These are phyloP conservation scores for Eudemis profundana DNA, from an alignment of 2,888 invertebrate species.

Conservation along the genomic window DNA sequence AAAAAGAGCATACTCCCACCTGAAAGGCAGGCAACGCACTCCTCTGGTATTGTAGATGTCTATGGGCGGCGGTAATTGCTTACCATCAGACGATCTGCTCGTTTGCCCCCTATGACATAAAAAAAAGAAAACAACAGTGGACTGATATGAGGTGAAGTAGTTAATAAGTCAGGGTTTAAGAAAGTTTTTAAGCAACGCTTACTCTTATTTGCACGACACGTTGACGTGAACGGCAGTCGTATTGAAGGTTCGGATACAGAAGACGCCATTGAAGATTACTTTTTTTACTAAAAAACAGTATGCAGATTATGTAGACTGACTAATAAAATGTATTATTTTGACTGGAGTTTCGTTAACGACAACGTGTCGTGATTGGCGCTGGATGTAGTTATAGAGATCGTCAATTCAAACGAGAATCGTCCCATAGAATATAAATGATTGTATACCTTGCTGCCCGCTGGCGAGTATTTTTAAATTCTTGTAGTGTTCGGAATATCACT, in stretches of 20 bases:
- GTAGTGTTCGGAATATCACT: constrained; percentile 4
- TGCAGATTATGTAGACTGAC: no score
- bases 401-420: constrained; percentile 16
- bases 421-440: constrained; percentile 7
- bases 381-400: constrained; percentile 1
- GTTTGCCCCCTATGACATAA: no score
- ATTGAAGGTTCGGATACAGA: no score
- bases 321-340: background rate
- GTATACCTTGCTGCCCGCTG: background rate
- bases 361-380: background rate
- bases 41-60: no score
- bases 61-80: no score
- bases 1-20: no score
- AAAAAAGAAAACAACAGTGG: background rate
- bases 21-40: no score
- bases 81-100: no score
- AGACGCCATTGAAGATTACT: no score
- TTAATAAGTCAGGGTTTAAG: background rate
- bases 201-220: background rate
- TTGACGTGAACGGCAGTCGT: background rate
- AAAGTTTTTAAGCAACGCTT: background rate
- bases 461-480: background rate
- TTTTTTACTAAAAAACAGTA: no score
- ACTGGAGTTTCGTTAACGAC: background rate
- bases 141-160: background rate